Base-by-base conservation (phyloP, 2,113 vertebrate genomes). In the Rhineura floridana region DNA sequence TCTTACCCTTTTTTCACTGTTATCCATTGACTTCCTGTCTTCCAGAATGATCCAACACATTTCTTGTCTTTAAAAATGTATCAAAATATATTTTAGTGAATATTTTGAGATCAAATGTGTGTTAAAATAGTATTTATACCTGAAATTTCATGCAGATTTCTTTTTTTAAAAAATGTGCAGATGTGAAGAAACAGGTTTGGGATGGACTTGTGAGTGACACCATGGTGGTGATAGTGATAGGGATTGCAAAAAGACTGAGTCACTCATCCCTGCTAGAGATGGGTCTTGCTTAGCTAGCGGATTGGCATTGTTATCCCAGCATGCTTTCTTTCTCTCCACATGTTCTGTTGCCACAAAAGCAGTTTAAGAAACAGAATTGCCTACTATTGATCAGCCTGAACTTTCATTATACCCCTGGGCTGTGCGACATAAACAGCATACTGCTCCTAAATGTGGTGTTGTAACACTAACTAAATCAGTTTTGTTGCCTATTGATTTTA, bases 401-500 rank as follows among this genome's bases (percentile, higher is more conserved):
- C 72, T 75, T 67, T 91, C 72, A 79, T 78, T 86, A 70, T 69
- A 69, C 85, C 75, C 33, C 1, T 65, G 55, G 78, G 50, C 75
- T 91, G 19, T 28, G 4, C 42, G 10, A 70, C 52, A 83, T 7
- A 83, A 72, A 89, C 84, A 81, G 39, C 3, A 39, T n/a, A 78
- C 85, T 0, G 0, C 70, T 50, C 42, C 79, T 48, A 88, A 86
- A 88, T 67, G 30, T 0, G 0, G 75, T 73, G 69, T 86, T 87
- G 78, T 89, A 84, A 89, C 28, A 28, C 50, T 73, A 70, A 81
- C 65, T 70, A 36, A 44, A 80, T 83, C 79, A 85, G 63, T 39
- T 86, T 94, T 91, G 44, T 83, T 94, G 21, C 17, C 46, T 83
- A 89, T 73, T 92, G 87, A 92, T 93, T 91, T 93, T 89, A 80